A percentile compares a stretch with the other conserved stretches of the same genome.
These are phyloP conservation scores for Spatulosminthurus flaviceps DNA, from an alignment of 2,888 invertebrate genomes.

Conservation along the genomic window DNA sequence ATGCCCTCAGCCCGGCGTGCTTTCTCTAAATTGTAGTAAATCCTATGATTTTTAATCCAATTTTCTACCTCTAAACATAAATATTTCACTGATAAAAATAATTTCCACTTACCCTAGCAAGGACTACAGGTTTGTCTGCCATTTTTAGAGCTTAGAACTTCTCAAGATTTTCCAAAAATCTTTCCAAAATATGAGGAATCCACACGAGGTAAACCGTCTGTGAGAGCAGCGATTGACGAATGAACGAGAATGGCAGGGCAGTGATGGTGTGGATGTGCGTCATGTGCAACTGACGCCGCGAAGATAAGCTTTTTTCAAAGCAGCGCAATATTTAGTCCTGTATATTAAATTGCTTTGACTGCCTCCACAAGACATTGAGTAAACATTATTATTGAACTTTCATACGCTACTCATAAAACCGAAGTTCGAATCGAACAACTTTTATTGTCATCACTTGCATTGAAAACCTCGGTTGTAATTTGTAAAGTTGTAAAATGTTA, in stretches of 20 bases:
- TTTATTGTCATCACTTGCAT: too few relatives aligned
- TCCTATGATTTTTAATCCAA: not conserved
- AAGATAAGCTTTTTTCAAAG: not conserved
- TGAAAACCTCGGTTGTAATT: too few relatives aligned
- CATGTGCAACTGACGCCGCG: not conserved
- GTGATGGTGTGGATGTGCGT: not conserved
- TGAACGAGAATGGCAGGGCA: not conserved
- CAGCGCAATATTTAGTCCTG: not conserved
- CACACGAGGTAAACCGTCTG: not conserved
- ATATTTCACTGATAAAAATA: not conserved
- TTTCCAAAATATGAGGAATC: slow-evolving; percentile 2
- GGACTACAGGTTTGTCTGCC: slow-evolving; percentile 88
- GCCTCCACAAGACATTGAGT: too few relatives aligned
- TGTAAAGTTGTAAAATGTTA: too few relatives aligned
- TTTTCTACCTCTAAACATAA: not conserved
- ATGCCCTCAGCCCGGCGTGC: too few relatives aligned
- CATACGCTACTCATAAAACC: too few relatives aligned
- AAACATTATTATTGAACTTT: too few relatives aligned
- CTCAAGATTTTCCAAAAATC: slow-evolving; percentile 25
- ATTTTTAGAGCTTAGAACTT: slow-evolving; percentile 24
- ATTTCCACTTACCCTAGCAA: slow-evolving; percentile 72
- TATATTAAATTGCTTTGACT: not conserved
- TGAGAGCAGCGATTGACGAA: not conserved
- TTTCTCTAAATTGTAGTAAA: not conserved
- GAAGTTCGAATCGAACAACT: too few relatives aligned